phyloP scores from a whole-genome alignment of 2,113 vertebrate species.

The Puffinus mauretanicus region DNA sequence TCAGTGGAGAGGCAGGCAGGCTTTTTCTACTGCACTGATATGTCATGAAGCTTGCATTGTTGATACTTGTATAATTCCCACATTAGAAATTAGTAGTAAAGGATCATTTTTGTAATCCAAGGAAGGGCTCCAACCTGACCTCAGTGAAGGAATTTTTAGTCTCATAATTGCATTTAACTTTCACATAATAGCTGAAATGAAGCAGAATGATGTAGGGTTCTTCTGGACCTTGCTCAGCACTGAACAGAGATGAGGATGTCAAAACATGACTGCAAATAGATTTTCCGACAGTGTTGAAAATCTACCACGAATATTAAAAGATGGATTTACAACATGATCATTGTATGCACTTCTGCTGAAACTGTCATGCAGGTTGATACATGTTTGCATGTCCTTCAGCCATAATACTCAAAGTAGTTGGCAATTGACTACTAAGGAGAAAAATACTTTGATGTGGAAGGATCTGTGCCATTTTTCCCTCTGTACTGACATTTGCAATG shows the following conservation, averaged over 20 bases:
- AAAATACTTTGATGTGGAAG: not conserved
- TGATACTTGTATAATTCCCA: not conserved
- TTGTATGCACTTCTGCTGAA: not conserved
- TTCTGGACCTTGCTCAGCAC: not conserved
- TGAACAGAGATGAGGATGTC: not conserved
- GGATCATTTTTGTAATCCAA: not conserved
- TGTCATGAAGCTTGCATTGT: not conserved
- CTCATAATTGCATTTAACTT: not conserved
- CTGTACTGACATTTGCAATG: not conserved
- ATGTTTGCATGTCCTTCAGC: not conserved
- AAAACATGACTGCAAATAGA: not conserved
- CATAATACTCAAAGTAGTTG: not conserved
- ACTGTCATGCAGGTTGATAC: not conserved
- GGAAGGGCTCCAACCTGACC: not conserved
- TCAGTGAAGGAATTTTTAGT: not conserved
- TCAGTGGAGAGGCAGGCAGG: not conserved
- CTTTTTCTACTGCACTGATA: not conserved
- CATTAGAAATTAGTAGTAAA: not conserved
- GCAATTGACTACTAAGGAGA: not conserved
- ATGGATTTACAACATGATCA: not conserved
- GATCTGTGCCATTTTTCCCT: not conserved
- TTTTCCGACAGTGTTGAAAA: not conserved
- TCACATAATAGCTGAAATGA: not conserved
- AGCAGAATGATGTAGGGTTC: not conserved
- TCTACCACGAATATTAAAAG: not conserved